These are phyloP conservation scores for Cinclus mexicanus DNA, from an alignment of 2,113 vertebrate species.

Conservation along the genomic window DNA sequence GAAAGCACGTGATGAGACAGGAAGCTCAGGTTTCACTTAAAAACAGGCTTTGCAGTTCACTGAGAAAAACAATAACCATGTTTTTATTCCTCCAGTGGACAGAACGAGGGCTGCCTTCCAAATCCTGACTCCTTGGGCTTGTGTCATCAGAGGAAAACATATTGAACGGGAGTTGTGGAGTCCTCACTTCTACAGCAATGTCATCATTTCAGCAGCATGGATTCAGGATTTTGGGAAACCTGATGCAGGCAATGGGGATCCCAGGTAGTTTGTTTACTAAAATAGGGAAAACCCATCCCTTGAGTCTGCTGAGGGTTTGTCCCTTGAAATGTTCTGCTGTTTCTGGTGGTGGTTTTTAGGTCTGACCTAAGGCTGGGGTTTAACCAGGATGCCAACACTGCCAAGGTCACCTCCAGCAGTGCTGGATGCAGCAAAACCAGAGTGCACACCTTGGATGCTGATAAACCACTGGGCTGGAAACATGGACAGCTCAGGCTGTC, in stretches of 20 bases:
- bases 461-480: conserved; percentile 28
- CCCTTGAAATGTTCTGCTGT: neutral
- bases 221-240: neutral
- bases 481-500: neutral
- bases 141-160: neutral
- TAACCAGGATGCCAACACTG: neutral
- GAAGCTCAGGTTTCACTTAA: conserved; percentile 51
- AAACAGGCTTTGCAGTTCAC: conserved; percentile 54
- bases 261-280: neutral
- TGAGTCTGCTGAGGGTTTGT: neutral
- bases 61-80: conserved; percentile 44
- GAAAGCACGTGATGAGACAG: conserved; percentile 1
- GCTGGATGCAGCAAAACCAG: neutral
- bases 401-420: neutral
- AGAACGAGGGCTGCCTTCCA: neutral
- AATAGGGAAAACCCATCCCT: neutral
- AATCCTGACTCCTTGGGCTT: neutral
- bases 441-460: neutral
- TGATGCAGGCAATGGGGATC: neutral
- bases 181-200: neutral
- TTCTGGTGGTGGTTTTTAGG: neutral
- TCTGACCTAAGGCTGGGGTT: neutral
- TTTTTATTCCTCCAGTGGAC: neutral
- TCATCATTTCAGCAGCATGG: neutral
- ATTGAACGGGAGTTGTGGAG: neutral